Evolutionary conservation across 2,113 vertebrate genomes (phyloP).

Genomic region (Paracanthobrama guichenoti): DNA sequence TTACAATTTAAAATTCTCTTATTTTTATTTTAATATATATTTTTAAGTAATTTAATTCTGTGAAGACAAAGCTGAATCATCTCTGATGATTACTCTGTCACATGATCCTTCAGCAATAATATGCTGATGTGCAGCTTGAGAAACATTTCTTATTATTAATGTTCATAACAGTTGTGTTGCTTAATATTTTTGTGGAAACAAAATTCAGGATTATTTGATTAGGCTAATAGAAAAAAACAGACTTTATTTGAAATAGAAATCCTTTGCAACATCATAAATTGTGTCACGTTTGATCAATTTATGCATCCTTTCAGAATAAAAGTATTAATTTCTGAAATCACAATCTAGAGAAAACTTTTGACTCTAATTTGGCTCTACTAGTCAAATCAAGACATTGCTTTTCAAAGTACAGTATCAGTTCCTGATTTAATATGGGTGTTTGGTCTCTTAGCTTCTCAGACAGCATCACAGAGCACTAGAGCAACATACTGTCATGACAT

Average conservation of each 20-base stretch:
- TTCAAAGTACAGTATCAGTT: neutral
- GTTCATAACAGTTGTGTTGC: neutral
- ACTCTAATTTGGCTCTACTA: neutral
- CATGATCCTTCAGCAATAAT: neutral
- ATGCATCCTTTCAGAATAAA: neutral
- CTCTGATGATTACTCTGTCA: neutral
- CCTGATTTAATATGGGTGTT: neutral
- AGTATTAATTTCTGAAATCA: slow-evolving; percentile 10
- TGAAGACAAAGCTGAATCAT: neutral
- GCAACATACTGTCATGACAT: slow-evolving; percentile 43
- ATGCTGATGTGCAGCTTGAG: neutral
- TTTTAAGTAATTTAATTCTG: neutral
- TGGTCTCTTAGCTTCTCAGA: neutral
- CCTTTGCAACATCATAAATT: neutral
- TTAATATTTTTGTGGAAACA: neutral
- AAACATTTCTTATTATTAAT: neutral
- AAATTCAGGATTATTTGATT: neutral
- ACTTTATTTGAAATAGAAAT: neutral
- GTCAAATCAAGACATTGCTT: neutral
- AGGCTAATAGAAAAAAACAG: neutral
- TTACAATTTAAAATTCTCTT: neutral
- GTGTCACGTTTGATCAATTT: neutral
- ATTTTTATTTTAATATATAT: neutral
- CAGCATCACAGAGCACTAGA: neutral
- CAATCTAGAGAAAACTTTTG: neutral